Conservation (phyloP, 2,888 invertebrate genomes). For the Dicroscelio sp. region DNA sequence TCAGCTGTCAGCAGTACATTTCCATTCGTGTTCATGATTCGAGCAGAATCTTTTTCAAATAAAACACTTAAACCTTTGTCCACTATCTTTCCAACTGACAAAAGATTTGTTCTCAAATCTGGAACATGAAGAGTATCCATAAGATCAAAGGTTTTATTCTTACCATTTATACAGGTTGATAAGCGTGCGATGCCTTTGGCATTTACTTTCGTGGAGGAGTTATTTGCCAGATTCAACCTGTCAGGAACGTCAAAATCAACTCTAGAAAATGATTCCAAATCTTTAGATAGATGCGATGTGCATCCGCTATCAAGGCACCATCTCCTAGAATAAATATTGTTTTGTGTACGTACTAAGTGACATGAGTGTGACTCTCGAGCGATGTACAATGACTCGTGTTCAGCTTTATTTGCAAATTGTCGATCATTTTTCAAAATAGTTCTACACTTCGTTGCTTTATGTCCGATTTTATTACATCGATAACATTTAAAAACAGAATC, state of each 20-base stretch:
- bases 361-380: neutral
- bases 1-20: neutral
- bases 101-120: neutral
- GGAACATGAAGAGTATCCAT: neutral
- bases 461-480: neutral
- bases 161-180: neutral
- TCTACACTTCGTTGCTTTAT: neutral
- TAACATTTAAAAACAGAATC: neutral
- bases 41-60: neutral
- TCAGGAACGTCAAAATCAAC: neutral
- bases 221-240: conserved; percentile 2
- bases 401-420: neutral
- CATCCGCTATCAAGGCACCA: conserved; percentile 20
- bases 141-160: neutral
- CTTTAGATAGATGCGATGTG: conserved; percentile 5
- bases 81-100: too few relatives aligned
- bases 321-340: neutral
- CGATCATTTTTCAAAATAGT: neutral
- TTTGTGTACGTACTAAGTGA: neutral
- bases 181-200: neutral
- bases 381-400: neutral
- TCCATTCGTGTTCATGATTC: neutral
- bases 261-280: neutral
- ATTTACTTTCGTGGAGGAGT: neutral
- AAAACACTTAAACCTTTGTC: neutral